Evolutionary conservation across 2,888 invertebrate species (phyloP), one percentile per base, ranked within the genome.

Genomic region (Polietes domitor): DNA sequence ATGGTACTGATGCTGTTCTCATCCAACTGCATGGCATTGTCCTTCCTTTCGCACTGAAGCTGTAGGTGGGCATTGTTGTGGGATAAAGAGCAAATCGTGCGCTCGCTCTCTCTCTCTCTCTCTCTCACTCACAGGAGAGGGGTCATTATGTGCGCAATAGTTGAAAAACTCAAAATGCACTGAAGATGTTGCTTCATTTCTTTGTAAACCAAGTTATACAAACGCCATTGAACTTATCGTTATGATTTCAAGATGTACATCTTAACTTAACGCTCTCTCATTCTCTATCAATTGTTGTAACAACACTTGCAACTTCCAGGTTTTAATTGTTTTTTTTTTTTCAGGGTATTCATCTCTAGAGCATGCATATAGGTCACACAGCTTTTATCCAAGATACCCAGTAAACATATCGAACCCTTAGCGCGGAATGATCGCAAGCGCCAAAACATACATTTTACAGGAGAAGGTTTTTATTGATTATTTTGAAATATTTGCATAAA

Each of bases 1-100:
- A 50, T 68, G 63, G 76, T 68, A 84, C 84, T 84, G 81, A 84
- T 78, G 80, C 76, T 84, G 81, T 43, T 74, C 74, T n/a, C 61
- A 50, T 24, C 53, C 41, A 50, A 43, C 53, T 68, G 28, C 61
- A 68, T 73, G 50, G 68, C 61, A 70, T 76, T 28, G 58, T 65
- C 75, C 17, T 74, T 65, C 75, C 17, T 74, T 74, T 79, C 50
- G 71, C 65, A 47, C 68, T 72, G 65, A 41, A 77, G 70, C 55
- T 76, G 72, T 75, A 28, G 32, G n/a, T 58, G 78, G n/a, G 58
- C 50, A 19, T 50, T 47, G 47, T 58, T 50, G 17, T n/a, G n/a
- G n/a, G n/a, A n/a, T n/a, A n/a, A n/a, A n/a, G n/a, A n/a, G n/a
- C n/a, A n/a, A n/a, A n/a, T n/a, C n/a, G n/a, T n/a, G n/a, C n/a